Conservation (phyloP, 2,888 invertebrate species). For the Piscicola geometra region DNA sequence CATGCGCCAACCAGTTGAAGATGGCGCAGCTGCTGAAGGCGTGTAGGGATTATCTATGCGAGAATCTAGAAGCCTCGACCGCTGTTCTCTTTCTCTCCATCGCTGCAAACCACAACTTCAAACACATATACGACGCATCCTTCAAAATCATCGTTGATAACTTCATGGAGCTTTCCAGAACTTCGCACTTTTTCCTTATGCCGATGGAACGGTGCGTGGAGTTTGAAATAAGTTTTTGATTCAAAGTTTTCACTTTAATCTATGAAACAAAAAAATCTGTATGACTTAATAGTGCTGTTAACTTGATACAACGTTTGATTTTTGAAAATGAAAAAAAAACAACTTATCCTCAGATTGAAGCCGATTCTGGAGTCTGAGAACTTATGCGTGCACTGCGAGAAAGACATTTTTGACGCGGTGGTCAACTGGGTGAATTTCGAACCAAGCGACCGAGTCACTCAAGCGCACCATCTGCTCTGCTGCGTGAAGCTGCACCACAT, state of each 20-base stretch:
- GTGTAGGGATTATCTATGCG: neutral
- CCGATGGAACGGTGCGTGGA: slow-evolving; percentile 4
- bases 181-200: slow-evolving; percentile 25
- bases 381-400: slow-evolving; percentile 16
- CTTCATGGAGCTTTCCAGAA: slow-evolving; percentile 17
- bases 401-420: slow-evolving; percentile 30
- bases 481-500: slow-evolving; percentile 23
- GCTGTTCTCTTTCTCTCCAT: slow-evolving; percentile 28
- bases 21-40: slow-evolving; percentile 5
- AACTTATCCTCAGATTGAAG: slow-evolving; percentile 12
- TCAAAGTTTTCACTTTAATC: no score
- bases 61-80: neutral
- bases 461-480: slow-evolving; percentile 1
- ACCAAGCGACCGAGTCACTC: neutral
- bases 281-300: no score
- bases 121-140: neutral
- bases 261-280: no score
- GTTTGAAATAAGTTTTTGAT: no score
- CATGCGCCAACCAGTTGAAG: slow-evolving; percentile 14
- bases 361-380: slow-evolving; percentile 22
- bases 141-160: slow-evolving; percentile 18
- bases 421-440: slow-evolving; percentile 29
- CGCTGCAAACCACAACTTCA: slow-evolving; percentile 23
- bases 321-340: no score
- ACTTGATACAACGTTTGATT: no score